These are phyloP conservation scores for Danio tinwini DNA, from an alignment of 2,797 vertebrate genomes.

Conservation along the genomic window DNA sequence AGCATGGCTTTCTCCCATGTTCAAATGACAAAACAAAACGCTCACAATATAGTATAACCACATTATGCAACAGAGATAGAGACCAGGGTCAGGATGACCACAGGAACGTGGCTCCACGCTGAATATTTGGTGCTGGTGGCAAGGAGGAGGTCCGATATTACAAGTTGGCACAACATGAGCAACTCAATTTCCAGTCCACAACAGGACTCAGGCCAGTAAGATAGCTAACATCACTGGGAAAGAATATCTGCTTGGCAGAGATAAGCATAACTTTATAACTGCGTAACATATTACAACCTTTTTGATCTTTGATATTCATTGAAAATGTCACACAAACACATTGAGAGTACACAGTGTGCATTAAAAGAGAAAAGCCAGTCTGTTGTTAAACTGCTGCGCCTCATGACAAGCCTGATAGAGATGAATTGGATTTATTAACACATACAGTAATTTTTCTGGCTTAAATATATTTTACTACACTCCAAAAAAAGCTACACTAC, in stretches of 20 bases:
- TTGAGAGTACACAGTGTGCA: slow-evolving; percentile 3
- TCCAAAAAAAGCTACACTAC: no score
- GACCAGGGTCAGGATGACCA: slow-evolving; percentile 18
- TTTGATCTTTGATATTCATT: slow-evolving; percentile 45
- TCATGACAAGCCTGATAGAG: not conserved
- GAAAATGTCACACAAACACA: slow-evolving; percentile 37
- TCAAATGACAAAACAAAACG: slow-evolving; percentile 37
- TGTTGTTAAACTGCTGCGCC: not conserved
- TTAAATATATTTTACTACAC: no score
- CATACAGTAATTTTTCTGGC: no score
- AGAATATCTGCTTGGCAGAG: slow-evolving; percentile 47
- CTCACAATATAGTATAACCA: slow-evolving; percentile 38
- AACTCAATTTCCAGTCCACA: slow-evolving; percentile 49
- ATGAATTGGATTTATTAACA: not conserved
- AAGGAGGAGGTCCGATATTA: slow-evolving; percentile 23
- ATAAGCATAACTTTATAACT: slow-evolving; percentile 1
- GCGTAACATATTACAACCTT: slow-evolving; percentile 30
- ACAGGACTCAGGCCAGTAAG: slow-evolving; percentile 17
- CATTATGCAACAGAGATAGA: slow-evolving; percentile 53
- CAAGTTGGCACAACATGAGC: slow-evolving; percentile 11
- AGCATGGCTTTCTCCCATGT: slow-evolving; percentile 40
- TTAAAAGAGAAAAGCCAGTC: not conserved
- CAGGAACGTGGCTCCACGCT: slow-evolving; percentile 30
- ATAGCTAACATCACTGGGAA: slow-evolving; percentile 11
- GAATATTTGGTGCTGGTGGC: slow-evolving; percentile 40